Evolutionary conservation across 2,888 invertebrate genomes (phyloP).

Genomic region (Epistrophella euchroma): DNA sequence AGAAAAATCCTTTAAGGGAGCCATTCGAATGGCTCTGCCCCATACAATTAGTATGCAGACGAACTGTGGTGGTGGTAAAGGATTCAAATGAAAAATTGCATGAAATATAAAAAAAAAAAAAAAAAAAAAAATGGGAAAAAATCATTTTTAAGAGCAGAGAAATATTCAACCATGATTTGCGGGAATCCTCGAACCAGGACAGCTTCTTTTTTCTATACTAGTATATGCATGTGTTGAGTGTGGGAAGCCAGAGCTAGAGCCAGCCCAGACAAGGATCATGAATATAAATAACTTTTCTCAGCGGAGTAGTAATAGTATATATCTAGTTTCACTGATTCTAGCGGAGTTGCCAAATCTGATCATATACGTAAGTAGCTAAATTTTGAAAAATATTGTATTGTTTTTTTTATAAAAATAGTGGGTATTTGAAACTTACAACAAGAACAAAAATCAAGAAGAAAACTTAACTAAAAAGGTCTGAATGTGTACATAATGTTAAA

Average conservation of each 20-base stretch:
- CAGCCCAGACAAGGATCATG: constrained; percentile 33
- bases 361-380: not conserved
- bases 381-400: no score
- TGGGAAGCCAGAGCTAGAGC: constrained; percentile 22
- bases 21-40: constrained; percentile 64
- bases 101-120: constrained; percentile 37
- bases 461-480: no score
- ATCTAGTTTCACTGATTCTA: constrained; percentile 9
- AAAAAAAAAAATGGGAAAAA: constrained; percentile 3
- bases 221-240: not conserved
- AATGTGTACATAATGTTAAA: no score
- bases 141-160: constrained; percentile 16
- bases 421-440: no score
- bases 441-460: no score
- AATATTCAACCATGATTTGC: constrained; percentile 68
- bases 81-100: constrained; percentile 75
- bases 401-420: no score
- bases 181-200: constrained; percentile 50
- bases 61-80: constrained; percentile 61
- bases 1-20: constrained; percentile 64
- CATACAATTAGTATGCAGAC: constrained; percentile 74
- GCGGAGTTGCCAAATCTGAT: constrained; percentile 5
- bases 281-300: constrained; percentile 22
- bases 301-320: constrained; percentile 29
- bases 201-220: not conserved